Conservation (phyloP, 2,888 invertebrate genomes). For the Eupithecia subfuscata region DNA sequence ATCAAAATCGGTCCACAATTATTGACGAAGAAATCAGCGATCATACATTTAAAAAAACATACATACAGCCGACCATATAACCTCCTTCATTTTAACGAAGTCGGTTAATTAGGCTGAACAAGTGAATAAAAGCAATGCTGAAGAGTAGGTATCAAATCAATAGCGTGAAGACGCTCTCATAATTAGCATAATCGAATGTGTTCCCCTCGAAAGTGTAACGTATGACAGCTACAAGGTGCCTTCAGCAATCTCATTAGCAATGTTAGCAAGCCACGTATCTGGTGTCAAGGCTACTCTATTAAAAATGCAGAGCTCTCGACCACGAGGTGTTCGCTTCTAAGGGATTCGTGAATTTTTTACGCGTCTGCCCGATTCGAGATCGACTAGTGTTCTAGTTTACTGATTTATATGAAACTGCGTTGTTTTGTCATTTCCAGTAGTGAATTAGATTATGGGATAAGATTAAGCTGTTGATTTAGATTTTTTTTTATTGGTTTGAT, state of each 20-base stretch:
- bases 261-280: conserved; percentile 51
- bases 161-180: background rate
- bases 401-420: background rate
- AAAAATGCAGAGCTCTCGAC: conserved; percentile 56
- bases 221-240: conserved; percentile 23
- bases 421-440: background rate
- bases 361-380: conserved; percentile 36
- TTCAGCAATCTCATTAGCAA: conserved; percentile 53
- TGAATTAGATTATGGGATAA: background rate
- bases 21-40: too few species aligned
- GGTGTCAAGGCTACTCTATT: conserved; percentile 58
- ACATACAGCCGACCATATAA: too few species aligned
- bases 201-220: conserved; percentile 45
- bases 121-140: background rate
- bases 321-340: conserved; percentile 53
- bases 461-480: background rate
- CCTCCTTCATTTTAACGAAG: too few species aligned
- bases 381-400: conserved; percentile 18
- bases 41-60: too few species aligned
- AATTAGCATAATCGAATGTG: conserved; percentile 46
- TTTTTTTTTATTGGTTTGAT: background rate
- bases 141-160: background rate
- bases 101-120: background rate
- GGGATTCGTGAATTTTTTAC: conserved; percentile 54
- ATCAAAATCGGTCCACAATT: too few species aligned